phyloP scores from a whole-genome alignment of 2,113 vertebrate species.

The Eolophus roseicapilla region DNA sequence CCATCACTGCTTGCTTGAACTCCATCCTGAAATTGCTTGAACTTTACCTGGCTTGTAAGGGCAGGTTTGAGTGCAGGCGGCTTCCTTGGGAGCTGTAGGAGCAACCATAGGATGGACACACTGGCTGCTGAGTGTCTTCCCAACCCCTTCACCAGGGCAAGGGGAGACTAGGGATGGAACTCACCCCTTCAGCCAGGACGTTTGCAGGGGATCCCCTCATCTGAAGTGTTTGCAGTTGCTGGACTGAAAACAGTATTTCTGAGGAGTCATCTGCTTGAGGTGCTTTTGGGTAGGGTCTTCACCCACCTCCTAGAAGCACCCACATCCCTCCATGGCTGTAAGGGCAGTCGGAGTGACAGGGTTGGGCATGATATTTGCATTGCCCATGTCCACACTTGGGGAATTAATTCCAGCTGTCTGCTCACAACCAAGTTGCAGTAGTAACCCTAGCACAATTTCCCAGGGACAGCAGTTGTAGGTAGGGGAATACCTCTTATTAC shows the following conservation, averaged over 20 bases:
- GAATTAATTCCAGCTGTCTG: background rate
- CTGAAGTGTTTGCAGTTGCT: background rate
- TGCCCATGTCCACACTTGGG: background rate
- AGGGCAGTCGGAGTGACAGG: background rate
- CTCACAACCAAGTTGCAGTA: fast-evolving
- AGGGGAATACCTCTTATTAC: background rate
- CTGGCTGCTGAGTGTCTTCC: background rate
- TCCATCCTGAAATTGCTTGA: background rate
- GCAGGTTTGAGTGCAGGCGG: background rate
- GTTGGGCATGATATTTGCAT: background rate
- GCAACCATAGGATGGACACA: background rate
- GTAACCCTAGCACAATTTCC: background rate
- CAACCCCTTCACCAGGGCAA: background rate
- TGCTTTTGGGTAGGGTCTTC: background rate
- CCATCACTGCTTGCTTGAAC: background rate
- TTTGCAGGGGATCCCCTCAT: background rate
- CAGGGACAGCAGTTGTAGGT: fast-evolving
- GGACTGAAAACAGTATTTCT: background rate
- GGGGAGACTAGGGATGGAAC: background rate
- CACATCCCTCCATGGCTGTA: background rate
- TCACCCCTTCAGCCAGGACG: background rate
- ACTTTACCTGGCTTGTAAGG: background rate
- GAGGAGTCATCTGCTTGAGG: background rate
- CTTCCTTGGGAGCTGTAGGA: background rate
- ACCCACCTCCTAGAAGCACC: background rate